Percentiles rank a stretch among this genome's conserved stretches.
phyloP scores from a whole-genome alignment of 1,140 invertebrate species.

The Dendrolimus kikuchii region DNA sequence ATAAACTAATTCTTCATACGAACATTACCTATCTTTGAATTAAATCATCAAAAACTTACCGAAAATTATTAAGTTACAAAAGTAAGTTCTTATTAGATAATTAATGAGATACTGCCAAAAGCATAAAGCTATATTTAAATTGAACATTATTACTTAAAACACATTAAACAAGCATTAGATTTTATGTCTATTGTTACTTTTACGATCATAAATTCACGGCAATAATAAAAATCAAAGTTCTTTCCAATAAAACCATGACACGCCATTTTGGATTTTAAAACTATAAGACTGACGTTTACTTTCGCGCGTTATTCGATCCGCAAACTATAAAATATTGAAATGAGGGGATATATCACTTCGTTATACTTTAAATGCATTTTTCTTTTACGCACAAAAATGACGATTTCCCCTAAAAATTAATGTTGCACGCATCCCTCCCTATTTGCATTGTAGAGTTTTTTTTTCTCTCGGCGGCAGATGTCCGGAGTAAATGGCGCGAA shows the following conservation, averaged over 20 bases:
- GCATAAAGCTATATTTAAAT: too few relatives aligned
- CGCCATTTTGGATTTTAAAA: conserved; percentile 15
- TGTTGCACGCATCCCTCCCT: conserved; percentile 52
- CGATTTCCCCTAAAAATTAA: conserved; percentile 67
- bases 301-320: too few relatives aligned
- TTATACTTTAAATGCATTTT: conserved; percentile 65
- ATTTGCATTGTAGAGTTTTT: conserved; percentile 68
- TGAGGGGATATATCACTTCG: conserved; percentile 46
- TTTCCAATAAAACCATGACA: conserved; percentile 17
- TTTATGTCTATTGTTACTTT: not conserved
- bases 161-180: conserved; percentile 7
- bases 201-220: conserved; percentile 19
- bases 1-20: too few relatives aligned
- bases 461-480: conserved; percentile 59
- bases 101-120: too few relatives aligned
- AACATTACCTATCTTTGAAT: too few relatives aligned
- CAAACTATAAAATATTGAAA: conserved; percentile 40
- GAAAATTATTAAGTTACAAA: too few relatives aligned
- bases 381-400: conserved; percentile 51
- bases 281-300: too few relatives aligned
- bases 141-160: conserved; percentile 1
- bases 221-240: conserved; percentile 35
- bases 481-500: conserved; percentile 65
- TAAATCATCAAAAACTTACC: too few relatives aligned
- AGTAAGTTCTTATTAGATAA: too few relatives aligned